Percentiles rank a stretch among this genome's conserved stretches.
Evolutionary conservation across 2,888 invertebrate species (phyloP).

Genomic region (Eueremaeus valkanovi): DNA sequence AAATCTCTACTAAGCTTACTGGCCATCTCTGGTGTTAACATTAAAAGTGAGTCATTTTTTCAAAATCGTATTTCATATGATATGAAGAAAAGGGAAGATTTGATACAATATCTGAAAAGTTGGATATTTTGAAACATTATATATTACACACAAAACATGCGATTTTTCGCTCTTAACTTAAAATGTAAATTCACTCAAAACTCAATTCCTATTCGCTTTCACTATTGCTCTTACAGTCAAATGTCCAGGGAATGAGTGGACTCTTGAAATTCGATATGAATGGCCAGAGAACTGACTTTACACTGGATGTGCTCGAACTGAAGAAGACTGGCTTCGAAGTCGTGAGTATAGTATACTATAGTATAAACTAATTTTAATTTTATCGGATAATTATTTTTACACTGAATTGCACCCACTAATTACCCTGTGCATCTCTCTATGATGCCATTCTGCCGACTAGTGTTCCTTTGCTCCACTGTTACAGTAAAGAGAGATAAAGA

Average conservation of each 20-base stretch:
- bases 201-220: not conserved
- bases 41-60: not conserved
- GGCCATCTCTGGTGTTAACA: too few relatives aligned
- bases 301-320: conserved; percentile 84
- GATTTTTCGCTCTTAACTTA: not conserved
- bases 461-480: too few relatives aligned
- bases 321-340: conserved; percentile 64
- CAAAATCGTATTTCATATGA: not conserved
- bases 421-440: too few relatives aligned
- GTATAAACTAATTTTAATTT: not conserved
- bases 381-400: not conserved
- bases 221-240: conserved; percentile 64
- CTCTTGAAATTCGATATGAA: conserved; percentile 87
- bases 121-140: too few relatives aligned
- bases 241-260: conserved; percentile 85
- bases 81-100: not conserved
- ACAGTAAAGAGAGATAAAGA: not conserved
- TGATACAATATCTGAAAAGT: too few relatives aligned
- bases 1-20: too few relatives aligned
- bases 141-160: too few relatives aligned
- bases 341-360: conserved; percentile 24
- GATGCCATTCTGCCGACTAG: too few relatives aligned
- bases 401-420: not conserved
- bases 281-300: conserved; percentile 84
- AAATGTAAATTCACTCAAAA: not conserved